phyloP scores from a whole-genome alignment of 2,797 vertebrate genomes.

The Garrulus glandarius region DNA sequence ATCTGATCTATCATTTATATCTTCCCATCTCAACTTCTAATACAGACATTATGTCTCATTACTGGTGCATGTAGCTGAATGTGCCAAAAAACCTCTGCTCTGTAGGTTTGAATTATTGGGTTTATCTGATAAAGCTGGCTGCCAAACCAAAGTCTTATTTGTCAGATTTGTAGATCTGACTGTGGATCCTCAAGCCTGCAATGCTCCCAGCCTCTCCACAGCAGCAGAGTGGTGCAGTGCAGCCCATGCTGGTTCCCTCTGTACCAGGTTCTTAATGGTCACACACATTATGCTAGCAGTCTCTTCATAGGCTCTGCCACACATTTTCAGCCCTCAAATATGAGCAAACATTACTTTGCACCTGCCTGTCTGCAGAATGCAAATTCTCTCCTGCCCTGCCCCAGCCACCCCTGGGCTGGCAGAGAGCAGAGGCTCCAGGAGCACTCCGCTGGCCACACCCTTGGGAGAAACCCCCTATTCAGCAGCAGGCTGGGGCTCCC shows the following conservation, averaged over 20 bases:
- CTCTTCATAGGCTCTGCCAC: not conserved
- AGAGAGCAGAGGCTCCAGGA: not conserved
- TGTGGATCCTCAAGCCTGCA: not conserved
- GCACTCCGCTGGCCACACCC: accelerated
- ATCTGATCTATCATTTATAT: not conserved
- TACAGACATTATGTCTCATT: not conserved
- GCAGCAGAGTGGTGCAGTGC: not conserved
- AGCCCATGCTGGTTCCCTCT: accelerated
- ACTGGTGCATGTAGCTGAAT: not conserved
- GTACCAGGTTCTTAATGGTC: not conserved
- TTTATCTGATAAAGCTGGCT: not conserved
- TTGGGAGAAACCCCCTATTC: accelerated
- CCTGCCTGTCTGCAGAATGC: not conserved
- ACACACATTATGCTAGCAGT: not conserved
- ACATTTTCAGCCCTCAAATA: not conserved
- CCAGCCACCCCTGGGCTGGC: not conserved
- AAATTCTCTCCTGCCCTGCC: not conserved
- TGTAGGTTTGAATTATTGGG: not conserved
- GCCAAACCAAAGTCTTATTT: not conserved
- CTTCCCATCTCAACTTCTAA: not conserved
- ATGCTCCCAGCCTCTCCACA: not conserved
- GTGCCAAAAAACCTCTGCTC: not conserved
- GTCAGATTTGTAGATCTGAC: not conserved
- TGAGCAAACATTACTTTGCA: not conserved
- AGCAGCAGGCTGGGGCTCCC: not conserved